Conservation (phyloP, 2,888 invertebrate genomes). For the Tachina lurida region DNA sequence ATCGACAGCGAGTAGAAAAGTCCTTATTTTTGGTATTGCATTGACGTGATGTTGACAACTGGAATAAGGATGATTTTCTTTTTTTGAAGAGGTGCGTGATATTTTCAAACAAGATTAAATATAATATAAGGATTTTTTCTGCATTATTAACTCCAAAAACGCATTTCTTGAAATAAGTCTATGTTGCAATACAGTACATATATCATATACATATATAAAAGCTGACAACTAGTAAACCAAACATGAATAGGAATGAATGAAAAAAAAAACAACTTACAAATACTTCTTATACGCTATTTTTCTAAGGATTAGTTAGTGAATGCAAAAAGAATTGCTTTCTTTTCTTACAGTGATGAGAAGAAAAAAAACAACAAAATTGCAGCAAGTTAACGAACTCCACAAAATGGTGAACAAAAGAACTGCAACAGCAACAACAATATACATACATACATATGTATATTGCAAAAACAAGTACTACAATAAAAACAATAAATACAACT, state of each 20-base stretch:
- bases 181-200: too few species aligned
- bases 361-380: slow-evolving; percentile 6
- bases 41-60: too few species aligned
- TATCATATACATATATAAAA: too few species aligned
- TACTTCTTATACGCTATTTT: slow-evolving; percentile 5
- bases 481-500: slow-evolving; percentile 31
- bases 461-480: slow-evolving; percentile 10
- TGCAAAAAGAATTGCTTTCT: slow-evolving; percentile 48
- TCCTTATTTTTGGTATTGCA: too few species aligned
- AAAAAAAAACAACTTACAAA: slow-evolving; percentile 29
- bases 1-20: too few species aligned
- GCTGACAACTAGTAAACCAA: slow-evolving; percentile 25
- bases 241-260: neutral
- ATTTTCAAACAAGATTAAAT: too few species aligned
- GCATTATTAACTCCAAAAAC: too few species aligned
- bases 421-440: slow-evolving; percentile 15
- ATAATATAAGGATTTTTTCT: too few species aligned
- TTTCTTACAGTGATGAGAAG: neutral
- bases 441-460: neutral
- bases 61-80: too few species aligned
- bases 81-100: too few species aligned
- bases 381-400: slow-evolving; percentile 63
- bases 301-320: slow-evolving; percentile 23
- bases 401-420: slow-evolving; percentile 39
- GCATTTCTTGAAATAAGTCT: too few species aligned